Conservation (phyloP, 1,140 invertebrate species). For the Ladona fulva region DNA sequence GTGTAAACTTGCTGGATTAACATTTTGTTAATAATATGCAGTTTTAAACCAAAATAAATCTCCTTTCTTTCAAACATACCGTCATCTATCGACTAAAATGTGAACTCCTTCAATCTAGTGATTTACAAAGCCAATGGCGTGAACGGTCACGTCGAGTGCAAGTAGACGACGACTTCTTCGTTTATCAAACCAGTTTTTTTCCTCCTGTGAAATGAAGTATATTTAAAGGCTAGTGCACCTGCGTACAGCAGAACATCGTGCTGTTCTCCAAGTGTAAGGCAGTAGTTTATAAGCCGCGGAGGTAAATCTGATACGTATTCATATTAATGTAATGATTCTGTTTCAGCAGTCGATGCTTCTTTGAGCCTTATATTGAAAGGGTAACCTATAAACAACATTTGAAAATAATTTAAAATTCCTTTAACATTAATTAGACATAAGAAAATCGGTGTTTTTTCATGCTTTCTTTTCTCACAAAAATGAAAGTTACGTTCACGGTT, state of each 20-base stretch:
- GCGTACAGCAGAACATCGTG: background rate
- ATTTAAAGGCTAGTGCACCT: constrained; percentile 4
- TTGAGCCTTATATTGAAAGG: no score
- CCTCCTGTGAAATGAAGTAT: background rate
- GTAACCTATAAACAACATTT: no score
- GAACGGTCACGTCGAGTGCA: background rate
- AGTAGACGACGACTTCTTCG: background rate
- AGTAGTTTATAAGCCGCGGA: background rate
- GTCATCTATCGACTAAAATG: constrained; percentile 5
- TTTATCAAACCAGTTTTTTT: constrained; percentile 3
- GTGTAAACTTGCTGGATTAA: no score
- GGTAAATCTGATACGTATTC: background rate
- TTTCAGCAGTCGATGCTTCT: no score
- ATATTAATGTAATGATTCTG: background rate
- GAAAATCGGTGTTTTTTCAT: no score
- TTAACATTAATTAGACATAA: no score
- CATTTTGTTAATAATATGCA: no score
- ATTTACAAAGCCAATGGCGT: constrained; percentile 4
- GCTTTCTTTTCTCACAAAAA: no score
- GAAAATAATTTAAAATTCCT: no score
- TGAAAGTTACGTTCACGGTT: background rate
- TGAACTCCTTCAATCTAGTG: background rate
- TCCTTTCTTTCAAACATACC: background rate
- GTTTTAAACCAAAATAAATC: no score
- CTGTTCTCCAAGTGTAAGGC: background rate